Evolutionary conservation across 2,888 invertebrate species (phyloP).

Genomic region (Cataglyphis albicans): DNA sequence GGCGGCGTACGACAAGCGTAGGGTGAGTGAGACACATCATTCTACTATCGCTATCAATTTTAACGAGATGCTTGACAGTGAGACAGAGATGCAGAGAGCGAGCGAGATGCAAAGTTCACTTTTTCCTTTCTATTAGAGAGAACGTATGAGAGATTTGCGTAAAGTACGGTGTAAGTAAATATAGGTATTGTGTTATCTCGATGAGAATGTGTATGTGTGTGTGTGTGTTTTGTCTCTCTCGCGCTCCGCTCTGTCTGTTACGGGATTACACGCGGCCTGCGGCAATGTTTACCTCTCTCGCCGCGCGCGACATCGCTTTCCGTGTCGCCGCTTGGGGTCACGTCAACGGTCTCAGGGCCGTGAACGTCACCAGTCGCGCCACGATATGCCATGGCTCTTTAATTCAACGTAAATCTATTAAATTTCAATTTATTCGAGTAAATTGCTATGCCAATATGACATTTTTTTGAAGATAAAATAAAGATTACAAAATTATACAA

Average conservation of each 20-base stretch:
- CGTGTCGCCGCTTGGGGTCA: slow-evolving; percentile 67
- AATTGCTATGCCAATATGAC: background rate
- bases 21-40: slow-evolving; percentile 87
- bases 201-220: background rate
- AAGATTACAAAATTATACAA: background rate
- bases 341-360: slow-evolving; percentile 58
- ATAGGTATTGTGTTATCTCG: background rate
- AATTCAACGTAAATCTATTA: background rate
- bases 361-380: background rate
- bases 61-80: background rate
- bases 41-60: background rate
- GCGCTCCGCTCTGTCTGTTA: background rate
- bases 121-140: background rate
- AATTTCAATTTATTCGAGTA: background rate
- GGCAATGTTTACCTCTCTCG: slow-evolving; percentile 16
- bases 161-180: background rate
- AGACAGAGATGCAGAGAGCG: background rate
- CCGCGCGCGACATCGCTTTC: slow-evolving; percentile 62
- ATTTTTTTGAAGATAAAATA: background rate
- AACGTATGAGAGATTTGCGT: background rate
- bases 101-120: background rate
- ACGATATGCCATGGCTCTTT: background rate
- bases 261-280: background rate
- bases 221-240: background rate
- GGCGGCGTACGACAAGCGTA: slow-evolving; percentile 89